phyloP scores from a whole-genome alignment of 2,797 vertebrate species.

The Chaetodon trifasciatus region DNA sequence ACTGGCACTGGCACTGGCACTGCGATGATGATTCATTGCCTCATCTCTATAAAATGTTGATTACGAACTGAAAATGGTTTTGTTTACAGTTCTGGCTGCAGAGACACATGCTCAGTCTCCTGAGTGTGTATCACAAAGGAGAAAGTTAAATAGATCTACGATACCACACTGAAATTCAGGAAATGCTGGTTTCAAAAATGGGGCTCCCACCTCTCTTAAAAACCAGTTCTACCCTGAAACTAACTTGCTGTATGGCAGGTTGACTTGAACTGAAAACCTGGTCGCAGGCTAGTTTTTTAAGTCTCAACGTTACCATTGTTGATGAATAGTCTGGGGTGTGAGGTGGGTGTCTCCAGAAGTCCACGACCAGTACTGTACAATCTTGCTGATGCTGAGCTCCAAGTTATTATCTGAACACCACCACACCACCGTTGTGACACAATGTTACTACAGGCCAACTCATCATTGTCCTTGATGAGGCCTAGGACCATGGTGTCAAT shows the following conservation, averaged over 20 bases:
- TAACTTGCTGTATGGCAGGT: background rate
- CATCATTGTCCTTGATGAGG: too few relatives aligned
- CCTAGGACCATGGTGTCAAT: too few relatives aligned
- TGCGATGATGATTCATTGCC: background rate
- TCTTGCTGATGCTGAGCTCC: too few relatives aligned
- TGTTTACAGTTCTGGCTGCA: background rate
- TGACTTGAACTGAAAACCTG: background rate
- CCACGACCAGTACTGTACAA: too few relatives aligned
- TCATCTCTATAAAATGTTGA: background rate
- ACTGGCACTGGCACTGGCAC: background rate
- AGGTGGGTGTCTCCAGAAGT: too few relatives aligned
- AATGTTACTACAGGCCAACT: too few relatives aligned
- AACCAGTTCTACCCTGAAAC: slow-evolving; percentile 28
- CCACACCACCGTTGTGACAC: too few relatives aligned
- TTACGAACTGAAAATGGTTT: background rate
- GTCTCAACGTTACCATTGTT: background rate
- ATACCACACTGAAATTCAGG: slow-evolving; percentile 15
- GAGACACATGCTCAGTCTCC: background rate
- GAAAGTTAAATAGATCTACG: background rate
- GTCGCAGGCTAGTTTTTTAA: background rate
- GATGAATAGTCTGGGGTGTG: too few relatives aligned
- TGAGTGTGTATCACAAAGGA: background rate
- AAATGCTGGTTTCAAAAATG: background rate
- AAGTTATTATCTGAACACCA: too few relatives aligned
- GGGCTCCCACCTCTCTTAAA: background rate